These are phyloP conservation scores for Leptopilina syphax DNA, from an alignment of 2,888 invertebrate genomes.

Conservation along the genomic window DNA sequence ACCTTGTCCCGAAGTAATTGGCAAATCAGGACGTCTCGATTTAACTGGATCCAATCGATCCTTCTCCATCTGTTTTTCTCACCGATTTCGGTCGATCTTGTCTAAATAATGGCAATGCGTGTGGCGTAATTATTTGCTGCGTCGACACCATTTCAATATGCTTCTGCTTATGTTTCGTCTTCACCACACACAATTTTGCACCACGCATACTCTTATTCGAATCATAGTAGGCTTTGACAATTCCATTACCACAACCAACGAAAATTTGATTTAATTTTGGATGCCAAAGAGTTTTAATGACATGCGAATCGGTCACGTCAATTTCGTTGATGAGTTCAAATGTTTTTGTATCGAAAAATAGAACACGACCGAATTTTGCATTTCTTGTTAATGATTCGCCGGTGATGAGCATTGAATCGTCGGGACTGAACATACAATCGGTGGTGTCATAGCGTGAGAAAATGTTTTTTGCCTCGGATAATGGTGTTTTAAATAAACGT, in stretches of 20 bases:
- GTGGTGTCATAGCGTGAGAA: slow-evolving; percentile 92
- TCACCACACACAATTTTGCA: slow-evolving; percentile 92
- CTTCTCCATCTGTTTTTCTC: slow-evolving; percentile 94
- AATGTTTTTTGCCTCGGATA: slow-evolving; percentile 84
- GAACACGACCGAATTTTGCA: slow-evolving; percentile 81
- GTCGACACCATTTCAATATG: slow-evolving; percentile 92
- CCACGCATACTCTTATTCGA: slow-evolving; percentile 91
- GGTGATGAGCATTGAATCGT: slow-evolving; percentile 92
- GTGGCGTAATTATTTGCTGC: slow-evolving; percentile 96
- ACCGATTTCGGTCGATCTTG: slow-evolving; percentile 93
- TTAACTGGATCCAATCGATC: slow-evolving; percentile 92
- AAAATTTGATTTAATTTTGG: slow-evolving; percentile 98
- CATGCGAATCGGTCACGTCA: slow-evolving; percentile 87
- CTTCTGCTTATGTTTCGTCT: slow-evolving; percentile 87
- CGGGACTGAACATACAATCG: slow-evolving; percentile 91
- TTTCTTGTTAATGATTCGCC: slow-evolving; percentile 88
- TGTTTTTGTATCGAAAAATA: slow-evolving; percentile 89
- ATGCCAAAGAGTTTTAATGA: slow-evolving; percentile 96
- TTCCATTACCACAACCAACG: slow-evolving; percentile 93
- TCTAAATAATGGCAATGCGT: slow-evolving; percentile 95
- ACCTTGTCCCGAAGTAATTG: slow-evolving; percentile 93
- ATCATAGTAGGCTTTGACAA: slow-evolving; percentile 94
- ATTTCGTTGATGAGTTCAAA: slow-evolving; percentile 87
- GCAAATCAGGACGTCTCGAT: slow-evolving; percentile 89
- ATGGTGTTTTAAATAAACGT: slow-evolving; percentile 87